Evolutionary conservation across 2,797 vertebrate species (phyloP).

Genomic region (Pseudomugil tenellus): DNA sequence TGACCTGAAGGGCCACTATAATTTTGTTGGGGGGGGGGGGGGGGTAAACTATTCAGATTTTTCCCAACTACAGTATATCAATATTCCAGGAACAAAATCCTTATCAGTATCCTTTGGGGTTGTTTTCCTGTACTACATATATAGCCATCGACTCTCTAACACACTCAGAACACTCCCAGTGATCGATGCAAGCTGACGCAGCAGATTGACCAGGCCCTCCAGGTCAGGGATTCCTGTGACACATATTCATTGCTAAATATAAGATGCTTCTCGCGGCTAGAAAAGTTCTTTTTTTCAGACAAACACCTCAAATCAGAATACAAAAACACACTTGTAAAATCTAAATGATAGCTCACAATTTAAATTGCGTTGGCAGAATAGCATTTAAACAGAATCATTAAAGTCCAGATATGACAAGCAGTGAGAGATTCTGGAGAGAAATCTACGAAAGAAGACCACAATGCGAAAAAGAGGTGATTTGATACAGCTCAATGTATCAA

Average conservation of each 20-base stretch:
- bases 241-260: conserved; percentile 46
- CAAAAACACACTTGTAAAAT: neutral
- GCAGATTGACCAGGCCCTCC: conserved; percentile 29
- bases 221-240: conserved; percentile 34
- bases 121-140: conserved; percentile 4
- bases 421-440: neutral
- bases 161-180: conserved; percentile 8
- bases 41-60: neutral
- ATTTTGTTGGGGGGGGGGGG: too few relatives aligned
- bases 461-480: neutral
- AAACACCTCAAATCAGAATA: neutral
- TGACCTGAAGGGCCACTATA: too few relatives aligned
- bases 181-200: conserved; percentile 54
- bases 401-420: too few relatives aligned
- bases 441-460: neutral
- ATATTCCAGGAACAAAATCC: conserved; percentile 4
- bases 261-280: conserved; percentile 11
- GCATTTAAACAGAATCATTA: neutral
- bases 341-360: neutral
- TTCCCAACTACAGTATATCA: neutral
- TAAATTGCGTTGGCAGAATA: too few relatives aligned
- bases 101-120: conserved; percentile 5
- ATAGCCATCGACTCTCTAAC: conserved; percentile 11
- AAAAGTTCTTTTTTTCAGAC: neutral
- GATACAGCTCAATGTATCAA: too few relatives aligned